A percentile compares a stretch with the other conserved stretches of the same genome.
phyloP scores from a whole-genome alignment of 2,113 vertebrate genomes.

The Raja brachyura region DNA sequence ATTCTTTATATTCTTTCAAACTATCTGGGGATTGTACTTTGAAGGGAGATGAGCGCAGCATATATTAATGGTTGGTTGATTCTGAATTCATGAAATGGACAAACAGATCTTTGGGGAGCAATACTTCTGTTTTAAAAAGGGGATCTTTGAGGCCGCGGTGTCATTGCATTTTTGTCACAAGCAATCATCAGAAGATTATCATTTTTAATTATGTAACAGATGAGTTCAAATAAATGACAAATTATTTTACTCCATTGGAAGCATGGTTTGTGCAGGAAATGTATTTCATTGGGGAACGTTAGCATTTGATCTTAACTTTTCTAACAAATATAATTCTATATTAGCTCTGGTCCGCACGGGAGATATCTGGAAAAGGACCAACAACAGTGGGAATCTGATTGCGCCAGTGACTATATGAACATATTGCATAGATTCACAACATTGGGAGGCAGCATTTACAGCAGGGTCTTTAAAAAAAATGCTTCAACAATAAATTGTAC shows the following conservation, averaged over 20 bases:
- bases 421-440: not conserved
- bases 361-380: not conserved
- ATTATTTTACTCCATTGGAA: constrained; percentile 16
- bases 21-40: constrained; percentile 35
- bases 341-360: not conserved
- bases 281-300: not conserved
- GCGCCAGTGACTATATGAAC: not conserved
- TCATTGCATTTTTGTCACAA: constrained; percentile 9
- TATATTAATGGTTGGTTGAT: constrained; percentile 37
- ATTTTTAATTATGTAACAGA: constrained; percentile 37
- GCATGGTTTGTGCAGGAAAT: not conserved
- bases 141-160: not conserved
- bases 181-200: constrained; percentile 26
- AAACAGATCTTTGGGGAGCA: constrained; percentile 36
- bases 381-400: constrained; percentile 11
- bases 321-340: not conserved
- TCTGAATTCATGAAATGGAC: constrained; percentile 38
- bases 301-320: not conserved
- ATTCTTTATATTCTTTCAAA: constrained; percentile 21
- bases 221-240: not conserved
- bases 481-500: not conserved
- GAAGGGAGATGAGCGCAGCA: constrained; percentile 28
- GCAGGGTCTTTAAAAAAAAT: not conserved
- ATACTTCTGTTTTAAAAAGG: constrained; percentile 29
- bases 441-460: constrained; percentile 9